phyloP scores from a whole-genome alignment of 2,113 vertebrate species.

The Meriones unguiculatus region DNA sequence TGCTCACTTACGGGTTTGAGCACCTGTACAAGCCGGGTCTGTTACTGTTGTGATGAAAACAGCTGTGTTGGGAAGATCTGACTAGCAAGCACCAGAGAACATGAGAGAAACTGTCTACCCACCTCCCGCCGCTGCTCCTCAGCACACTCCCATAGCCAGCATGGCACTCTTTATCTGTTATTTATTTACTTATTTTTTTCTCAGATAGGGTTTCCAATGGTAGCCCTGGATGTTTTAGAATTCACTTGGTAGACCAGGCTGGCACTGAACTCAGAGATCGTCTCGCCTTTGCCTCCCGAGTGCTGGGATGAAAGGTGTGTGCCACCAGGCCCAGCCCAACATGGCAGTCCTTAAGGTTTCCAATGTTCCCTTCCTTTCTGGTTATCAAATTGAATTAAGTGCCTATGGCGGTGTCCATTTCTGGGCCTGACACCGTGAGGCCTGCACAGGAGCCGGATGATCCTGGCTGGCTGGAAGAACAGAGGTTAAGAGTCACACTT shows the following conservation, averaged over 20 bases:
- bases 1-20: neutral
- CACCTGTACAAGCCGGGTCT: neutral
- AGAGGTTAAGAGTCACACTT: neutral
- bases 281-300: neutral
- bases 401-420: neutral
- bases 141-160: neutral
- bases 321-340: neutral
- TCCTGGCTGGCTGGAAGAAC: neutral
- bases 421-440: neutral
- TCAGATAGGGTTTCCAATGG: neutral
- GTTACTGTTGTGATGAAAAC: neutral
- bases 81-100: neutral
- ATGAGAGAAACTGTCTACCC: neutral
- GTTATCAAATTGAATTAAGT: neutral
- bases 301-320: neutral
- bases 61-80: neutral
- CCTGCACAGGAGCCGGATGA: neutral
- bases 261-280: neutral
- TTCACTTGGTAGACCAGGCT: neutral
- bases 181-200: neutral
- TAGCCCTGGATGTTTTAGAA: neutral
- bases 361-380: neutral
- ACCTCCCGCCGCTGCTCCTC: neutral
- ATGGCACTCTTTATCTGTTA: neutral
- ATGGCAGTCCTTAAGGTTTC: neutral